Evolutionary conservation across 2,888 invertebrate species (phyloP).

Genomic region (Limnephilus rhombicus): DNA sequence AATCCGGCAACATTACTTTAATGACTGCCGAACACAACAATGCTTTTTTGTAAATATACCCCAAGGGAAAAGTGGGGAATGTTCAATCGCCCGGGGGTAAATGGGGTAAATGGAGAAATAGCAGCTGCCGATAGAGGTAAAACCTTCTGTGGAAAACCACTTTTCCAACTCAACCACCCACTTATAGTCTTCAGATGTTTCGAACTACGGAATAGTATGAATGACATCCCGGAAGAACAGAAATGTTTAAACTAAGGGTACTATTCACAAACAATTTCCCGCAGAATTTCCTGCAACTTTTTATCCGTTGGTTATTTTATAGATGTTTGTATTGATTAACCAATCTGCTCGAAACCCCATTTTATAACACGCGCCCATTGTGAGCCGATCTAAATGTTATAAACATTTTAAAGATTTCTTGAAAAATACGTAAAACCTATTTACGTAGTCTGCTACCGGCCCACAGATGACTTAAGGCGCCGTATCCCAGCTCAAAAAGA

Average conservation of each 20-base stretch:
- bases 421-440: background rate
- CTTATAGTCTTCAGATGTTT: background rate
- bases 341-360: background rate
- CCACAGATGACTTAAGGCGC: background rate
- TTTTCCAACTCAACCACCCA: background rate
- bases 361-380: background rate
- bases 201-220: background rate
- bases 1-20: background rate
- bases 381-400: background rate
- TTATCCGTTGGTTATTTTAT: background rate
- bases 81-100: background rate
- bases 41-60: background rate
- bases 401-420: background rate
- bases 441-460: background rate
- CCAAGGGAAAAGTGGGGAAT: conserved; percentile 8
- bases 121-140: conserved; percentile 28
- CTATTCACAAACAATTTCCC: background rate
- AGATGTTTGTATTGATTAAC: background rate
- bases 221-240: background rate
- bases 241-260: background rate
- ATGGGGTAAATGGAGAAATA: conserved; percentile 21
- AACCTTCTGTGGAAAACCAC: conserved; percentile 35
- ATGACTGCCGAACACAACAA: background rate
- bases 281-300: background rate
- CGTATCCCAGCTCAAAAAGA: too few relatives aligned